Conservation (phyloP, 2,113 vertebrate species). For the Alouatta palliata region DNA sequence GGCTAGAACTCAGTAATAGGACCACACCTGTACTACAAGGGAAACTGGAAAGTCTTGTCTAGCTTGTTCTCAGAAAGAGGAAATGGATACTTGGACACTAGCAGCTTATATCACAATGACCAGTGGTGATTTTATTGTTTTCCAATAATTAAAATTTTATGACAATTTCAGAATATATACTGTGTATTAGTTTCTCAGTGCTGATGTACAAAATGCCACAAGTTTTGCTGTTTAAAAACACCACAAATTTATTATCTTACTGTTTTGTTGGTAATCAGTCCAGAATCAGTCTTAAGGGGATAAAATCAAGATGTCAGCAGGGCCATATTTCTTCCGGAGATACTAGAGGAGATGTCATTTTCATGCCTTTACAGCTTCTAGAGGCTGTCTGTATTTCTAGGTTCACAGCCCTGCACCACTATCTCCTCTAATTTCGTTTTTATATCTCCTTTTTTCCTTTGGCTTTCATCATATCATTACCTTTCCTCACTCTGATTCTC, state of each 20-base stretch:
- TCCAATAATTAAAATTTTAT: neutral
- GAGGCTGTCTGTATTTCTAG: neutral
- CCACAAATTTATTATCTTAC: too few species aligned
- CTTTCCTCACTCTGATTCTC: neutral
- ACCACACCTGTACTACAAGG: neutral
- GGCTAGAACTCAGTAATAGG: neutral
- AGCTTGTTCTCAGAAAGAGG: neutral
- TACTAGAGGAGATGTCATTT: too few species aligned
- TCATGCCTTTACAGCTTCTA: neutral
- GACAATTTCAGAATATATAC: neutral
- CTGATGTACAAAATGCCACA: neutral
- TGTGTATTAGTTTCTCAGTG: neutral
- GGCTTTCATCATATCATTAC: neutral
- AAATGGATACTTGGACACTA: neutral
- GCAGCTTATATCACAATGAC: neutral
- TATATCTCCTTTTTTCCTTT: too few species aligned
- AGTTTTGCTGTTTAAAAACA: neutral
- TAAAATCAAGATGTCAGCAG: neutral
- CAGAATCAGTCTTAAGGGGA: neutral
- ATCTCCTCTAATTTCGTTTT: neutral
- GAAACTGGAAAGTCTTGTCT: neutral
- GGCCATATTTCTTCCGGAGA: neutral
- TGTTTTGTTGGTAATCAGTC: neutral
- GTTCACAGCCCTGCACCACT: neutral
- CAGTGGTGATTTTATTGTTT: neutral